Evolutionary conservation across 2,888 invertebrate genomes (phyloP).

Genomic region (Cartodere bifasciata): DNA sequence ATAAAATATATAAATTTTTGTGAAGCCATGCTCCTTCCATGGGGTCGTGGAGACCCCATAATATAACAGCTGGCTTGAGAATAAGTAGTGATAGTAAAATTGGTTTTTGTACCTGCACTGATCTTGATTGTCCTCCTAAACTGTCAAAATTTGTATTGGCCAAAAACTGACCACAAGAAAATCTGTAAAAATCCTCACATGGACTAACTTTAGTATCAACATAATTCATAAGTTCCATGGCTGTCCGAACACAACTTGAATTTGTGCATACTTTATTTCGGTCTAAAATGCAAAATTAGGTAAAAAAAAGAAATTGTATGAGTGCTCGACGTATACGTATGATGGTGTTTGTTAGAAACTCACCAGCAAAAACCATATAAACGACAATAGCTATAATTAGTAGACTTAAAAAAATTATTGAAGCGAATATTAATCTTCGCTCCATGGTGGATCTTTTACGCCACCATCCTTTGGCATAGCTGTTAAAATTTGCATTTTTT

Average conservation of each 20-base stretch:
- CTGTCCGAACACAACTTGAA: slow-evolving; percentile 30
- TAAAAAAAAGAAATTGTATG: slow-evolving; percentile 2
- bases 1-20: no score
- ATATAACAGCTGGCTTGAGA: no score
- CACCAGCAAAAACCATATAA: slow-evolving; percentile 10
- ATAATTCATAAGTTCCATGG: slow-evolving; percentile 50
- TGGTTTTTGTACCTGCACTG: no score
- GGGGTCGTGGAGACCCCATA: no score
- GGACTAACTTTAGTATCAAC: slow-evolving; percentile 56
- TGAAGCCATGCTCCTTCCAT: no score
- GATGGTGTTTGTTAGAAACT: slow-evolving; percentile 6
- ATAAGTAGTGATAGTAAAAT: no score
- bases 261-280: slow-evolving; percentile 20
- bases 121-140: slow-evolving; percentile 8
- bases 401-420: slow-evolving; percentile 3
- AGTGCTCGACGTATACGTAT: neutral
- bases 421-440: slow-evolving; percentile 9
- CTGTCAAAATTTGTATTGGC: slow-evolving; percentile 55
- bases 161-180: slow-evolving; percentile 61
- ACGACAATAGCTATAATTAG: slow-evolving; percentile 6
- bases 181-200: slow-evolving; percentile 67
- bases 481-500: no score
- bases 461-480: slow-evolving; percentile 14
- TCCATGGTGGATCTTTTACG: slow-evolving; percentile 9
- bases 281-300: neutral